These are phyloP conservation scores for Emydura subglobosa DNA, from an alignment of 2,113 vertebrate genomes.

Conservation along the genomic window DNA sequence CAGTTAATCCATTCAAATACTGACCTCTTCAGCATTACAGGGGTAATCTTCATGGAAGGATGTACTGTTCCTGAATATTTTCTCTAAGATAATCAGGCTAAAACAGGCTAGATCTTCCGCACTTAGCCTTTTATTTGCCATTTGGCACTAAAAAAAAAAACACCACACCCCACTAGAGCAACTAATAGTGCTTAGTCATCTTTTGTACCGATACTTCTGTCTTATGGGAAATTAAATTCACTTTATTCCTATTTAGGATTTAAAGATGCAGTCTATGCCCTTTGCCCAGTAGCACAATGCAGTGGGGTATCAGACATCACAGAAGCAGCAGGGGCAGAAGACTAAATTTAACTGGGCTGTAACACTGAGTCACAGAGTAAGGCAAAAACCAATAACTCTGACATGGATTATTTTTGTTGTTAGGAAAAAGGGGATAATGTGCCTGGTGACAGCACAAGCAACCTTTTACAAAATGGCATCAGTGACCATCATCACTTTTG, in stretches of 20 bases:
- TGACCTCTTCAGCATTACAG: background rate
- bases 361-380: background rate
- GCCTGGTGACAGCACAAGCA: background rate
- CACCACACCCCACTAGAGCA: background rate
- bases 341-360: background rate
- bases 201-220: background rate
- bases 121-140: background rate
- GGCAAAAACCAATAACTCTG: background rate
- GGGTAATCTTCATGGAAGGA: background rate
- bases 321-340: background rate
- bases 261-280: background rate
- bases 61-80: background rate
- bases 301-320: background rate
- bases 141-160: background rate
- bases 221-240: background rate
- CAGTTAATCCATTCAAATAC: background rate
- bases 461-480: background rate
- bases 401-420: background rate
- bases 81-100: background rate
- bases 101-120: background rate
- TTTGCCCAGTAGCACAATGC: background rate
- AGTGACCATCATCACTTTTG: too few species aligned
- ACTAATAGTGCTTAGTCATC: background rate
- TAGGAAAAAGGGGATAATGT: background rate
- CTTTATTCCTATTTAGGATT: background rate